Evolutionary conservation across 2,888 invertebrate species (phyloP), one percentile per base, ranked within the genome.

Genomic region (Acronicta psi): DNA sequence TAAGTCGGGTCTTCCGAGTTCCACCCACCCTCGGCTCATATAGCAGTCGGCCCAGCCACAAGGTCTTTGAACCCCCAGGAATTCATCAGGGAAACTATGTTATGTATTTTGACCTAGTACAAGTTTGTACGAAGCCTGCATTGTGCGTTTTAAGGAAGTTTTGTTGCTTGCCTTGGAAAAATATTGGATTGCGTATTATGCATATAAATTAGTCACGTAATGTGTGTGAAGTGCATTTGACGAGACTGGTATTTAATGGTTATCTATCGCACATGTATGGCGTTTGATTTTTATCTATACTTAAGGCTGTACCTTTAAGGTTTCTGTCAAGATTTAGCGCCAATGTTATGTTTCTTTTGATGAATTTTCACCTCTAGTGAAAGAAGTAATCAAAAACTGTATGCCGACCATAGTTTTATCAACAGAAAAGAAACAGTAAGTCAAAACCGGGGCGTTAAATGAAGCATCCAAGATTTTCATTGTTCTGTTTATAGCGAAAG

Each of bases 51-150:
- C 56, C 64, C 42, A 36, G 53, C 59, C 43, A 55, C 18, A 49
- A 62, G 70, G 60, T 70, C 61, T 63, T 60, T 76, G 74, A 75
- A 75, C 74, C 46, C 5, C 41, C 16, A 54, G 67, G 55, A 58
- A 58, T 67, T 64, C 49, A 42, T 63, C 62, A 65, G 54, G 40
- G 31, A 64, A 46, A 34, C 43, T 67, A 51, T 50, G 18, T 50
- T 60, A 49, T 38, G 46, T 34, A 49, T 43, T 52, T 49, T 31
- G 40, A 20, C 16, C 52, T n/a, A 38, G n/a, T 57, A 43, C 29
- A 20, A 69, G 36, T 64, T 69, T 50, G 40, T 43, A 18, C 17
- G 7, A 50, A 46, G 18, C 36, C 5, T 41, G 5, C 14, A 38
- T 42, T 13, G 38, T 38, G 38, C 47, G 40, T 37, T 66, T 60